Base-by-base conservation (phyloP, 2,797 vertebrate genomes). In the Brotula barbata region DNA sequence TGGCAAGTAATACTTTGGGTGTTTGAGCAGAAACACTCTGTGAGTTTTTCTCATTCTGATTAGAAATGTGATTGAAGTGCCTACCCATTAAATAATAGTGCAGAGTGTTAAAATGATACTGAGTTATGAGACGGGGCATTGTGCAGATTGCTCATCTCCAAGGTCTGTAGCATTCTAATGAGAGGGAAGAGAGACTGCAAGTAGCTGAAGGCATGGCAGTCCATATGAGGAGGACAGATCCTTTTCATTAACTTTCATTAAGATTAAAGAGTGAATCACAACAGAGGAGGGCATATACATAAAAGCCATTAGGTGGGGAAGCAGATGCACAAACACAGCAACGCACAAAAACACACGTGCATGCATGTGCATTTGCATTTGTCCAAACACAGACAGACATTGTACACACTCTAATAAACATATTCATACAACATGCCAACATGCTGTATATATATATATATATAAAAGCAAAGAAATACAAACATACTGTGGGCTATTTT, bases 191-290 rank as follows among this genome's bases (percentile, higher is more conserved):
- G 49, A 19, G 59, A 21, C 68, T 52, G 52, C 53, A 54, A 56
- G 57, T 56, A 64, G 64, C 73, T 71, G 50, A 74, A 80, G 70
- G 65, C 67, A 62, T 20, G 28, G 34, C 25, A 55, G 62, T 62
- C 46, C 55, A 67, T 47, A 68, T 71, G 66, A 68, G 57, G 57
- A 66, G 68, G 53, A 76, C 46, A 28, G 75, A 71, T 76, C 46
- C 75, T 84, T 83, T 85, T 82, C 61, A 78, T 85, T 82, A 77
- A 78, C 76, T 74, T 75, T 78, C 64, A 85, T 84, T 73, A 81
- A 82, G 76, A 81, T 56, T 80, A 80, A 82, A 80, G 67, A 73
- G 55, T 70, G 42, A 81, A 76, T 79, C 69, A 58, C 37, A 67
- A 59, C 49, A 31, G 65, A 78, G 67, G 74, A 71, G 34, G 68